Evolutionary conservation across 1,140 invertebrate genomes (phyloP).

Genomic region (Hermetia illucens): DNA sequence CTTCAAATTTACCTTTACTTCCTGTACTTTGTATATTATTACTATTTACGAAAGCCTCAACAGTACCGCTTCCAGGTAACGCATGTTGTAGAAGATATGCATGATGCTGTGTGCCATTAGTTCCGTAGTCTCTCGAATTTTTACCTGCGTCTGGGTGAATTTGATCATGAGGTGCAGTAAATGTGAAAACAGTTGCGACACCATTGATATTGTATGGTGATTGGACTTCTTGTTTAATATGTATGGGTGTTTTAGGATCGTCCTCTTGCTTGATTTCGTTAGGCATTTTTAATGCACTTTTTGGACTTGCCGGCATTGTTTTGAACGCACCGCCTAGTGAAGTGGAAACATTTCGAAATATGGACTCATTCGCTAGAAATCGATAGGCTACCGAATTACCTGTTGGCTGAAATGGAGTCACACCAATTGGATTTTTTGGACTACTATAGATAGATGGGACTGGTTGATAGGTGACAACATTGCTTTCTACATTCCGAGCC

Average conservation of each 20-base stretch:
- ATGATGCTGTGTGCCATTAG: too few species aligned
- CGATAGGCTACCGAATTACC: conserved; percentile 21
- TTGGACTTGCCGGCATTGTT: conserved; percentile 51
- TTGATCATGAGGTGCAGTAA: conserved; percentile 31
- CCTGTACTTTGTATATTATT: too few species aligned
- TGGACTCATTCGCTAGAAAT: background rate
- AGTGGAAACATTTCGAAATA: background rate
- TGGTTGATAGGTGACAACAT: conserved; percentile 29
- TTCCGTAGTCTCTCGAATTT: too few species aligned
- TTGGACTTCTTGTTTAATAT: conserved; percentile 25
- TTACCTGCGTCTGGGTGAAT: too few species aligned
- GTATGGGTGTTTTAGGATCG: background rate
- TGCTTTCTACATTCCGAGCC: conserved; percentile 40
- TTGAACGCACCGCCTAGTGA: conserved; percentile 60
- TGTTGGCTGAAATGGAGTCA: conserved; percentile 72
- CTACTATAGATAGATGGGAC: conserved; percentile 47
- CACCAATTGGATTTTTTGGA: conserved; percentile 60
- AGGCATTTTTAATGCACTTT: conserved; percentile 17
- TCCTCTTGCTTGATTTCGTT: conserved; percentile 22
- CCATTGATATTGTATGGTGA: conserved; percentile 26
- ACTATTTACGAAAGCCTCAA: too few species aligned
- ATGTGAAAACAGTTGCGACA: conserved; percentile 20
- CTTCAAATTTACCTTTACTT: too few species aligned
- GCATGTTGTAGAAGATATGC: too few species aligned
- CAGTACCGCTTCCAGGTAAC: background rate